Evolutionary conservation across 2,888 invertebrate genomes (phyloP).

Genomic region (Pristionchus fissidentatus): DNA sequence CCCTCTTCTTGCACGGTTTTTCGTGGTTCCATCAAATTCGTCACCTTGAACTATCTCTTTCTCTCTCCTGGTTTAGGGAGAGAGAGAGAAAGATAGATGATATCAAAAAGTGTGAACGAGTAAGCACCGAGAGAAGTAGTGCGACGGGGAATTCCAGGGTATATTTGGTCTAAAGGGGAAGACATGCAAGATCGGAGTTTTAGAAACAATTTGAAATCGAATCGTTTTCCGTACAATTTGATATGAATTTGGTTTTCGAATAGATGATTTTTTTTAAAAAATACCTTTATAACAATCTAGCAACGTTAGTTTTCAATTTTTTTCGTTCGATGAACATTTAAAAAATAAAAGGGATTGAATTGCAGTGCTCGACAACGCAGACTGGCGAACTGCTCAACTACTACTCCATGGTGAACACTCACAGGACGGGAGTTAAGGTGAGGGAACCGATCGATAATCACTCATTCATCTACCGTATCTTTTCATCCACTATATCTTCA

Average conservation of each 20-base stretch:
- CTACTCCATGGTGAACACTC: conserved; percentile 74
- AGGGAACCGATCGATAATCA: conserved; percentile 2
- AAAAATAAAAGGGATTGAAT: too few relatives aligned
- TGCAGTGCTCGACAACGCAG: conserved; percentile 72
- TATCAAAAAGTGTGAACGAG: too few relatives aligned
- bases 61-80: neutral
- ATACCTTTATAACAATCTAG: too few relatives aligned
- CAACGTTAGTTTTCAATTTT: too few relatives aligned
- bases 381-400: conserved; percentile 75
- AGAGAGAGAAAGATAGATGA: conserved; percentile 2
- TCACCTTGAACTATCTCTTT: conserved; percentile 29
- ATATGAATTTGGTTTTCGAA: too few relatives aligned
- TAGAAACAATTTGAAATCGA: too few relatives aligned
- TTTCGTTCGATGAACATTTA: too few relatives aligned
- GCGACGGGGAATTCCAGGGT: neutral
- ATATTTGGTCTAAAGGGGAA: neutral
- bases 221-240: too few relatives aligned
- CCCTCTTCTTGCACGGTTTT: conserved; percentile 15
- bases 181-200: neutral
- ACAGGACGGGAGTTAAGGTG: conserved; percentile 70
- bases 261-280: too few relatives aligned
- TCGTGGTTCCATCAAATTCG: too few relatives aligned
- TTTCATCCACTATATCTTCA: neutral
- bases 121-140: neutral
- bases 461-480: too few relatives aligned